Evolutionary conservation across 2,888 invertebrate genomes (phyloP).

Genomic region (Drosophila fungiperda): DNA sequence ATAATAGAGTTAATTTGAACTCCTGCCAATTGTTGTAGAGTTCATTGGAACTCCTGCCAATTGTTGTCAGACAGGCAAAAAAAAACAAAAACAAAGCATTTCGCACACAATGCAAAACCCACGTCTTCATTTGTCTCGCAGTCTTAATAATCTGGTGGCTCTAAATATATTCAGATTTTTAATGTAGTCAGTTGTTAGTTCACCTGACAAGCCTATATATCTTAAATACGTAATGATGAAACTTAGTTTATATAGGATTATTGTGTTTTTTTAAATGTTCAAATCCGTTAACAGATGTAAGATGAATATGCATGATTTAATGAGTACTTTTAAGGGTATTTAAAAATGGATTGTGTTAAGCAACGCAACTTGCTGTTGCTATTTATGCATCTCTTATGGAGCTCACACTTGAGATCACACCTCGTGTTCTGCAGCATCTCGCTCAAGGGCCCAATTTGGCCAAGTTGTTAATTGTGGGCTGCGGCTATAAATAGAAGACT

Average conservation of each 20-base stretch:
- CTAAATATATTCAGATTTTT: no score
- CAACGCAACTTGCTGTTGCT: conserved; percentile 18
- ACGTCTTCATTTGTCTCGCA: background rate
- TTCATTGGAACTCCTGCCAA: background rate
- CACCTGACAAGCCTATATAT: no score
- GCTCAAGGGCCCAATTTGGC: conserved; percentile 35
- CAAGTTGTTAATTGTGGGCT: conserved; percentile 26
- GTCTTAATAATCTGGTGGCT: no score
- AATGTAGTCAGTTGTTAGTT: no score
- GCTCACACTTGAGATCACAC: conserved; percentile 46
- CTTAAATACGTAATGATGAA: background rate
- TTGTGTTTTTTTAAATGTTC: background rate
- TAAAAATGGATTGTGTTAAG: background rate
- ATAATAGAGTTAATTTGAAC: background rate
- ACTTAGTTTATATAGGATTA: background rate
- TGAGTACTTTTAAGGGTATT: conserved; percentile 7
- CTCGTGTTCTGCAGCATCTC: conserved; percentile 42
- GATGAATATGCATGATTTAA: background rate
- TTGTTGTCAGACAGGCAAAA: background rate
- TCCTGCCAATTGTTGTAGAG: background rate
- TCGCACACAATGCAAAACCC: background rate
- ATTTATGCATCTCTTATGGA: conserved; percentile 20
- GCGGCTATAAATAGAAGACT: conserved; percentile 56
- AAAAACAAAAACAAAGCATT: background rate
- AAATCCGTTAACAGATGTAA: background rate